Conservation (phyloP, 2,888 invertebrate genomes). For the Thalpophila matura region DNA sequence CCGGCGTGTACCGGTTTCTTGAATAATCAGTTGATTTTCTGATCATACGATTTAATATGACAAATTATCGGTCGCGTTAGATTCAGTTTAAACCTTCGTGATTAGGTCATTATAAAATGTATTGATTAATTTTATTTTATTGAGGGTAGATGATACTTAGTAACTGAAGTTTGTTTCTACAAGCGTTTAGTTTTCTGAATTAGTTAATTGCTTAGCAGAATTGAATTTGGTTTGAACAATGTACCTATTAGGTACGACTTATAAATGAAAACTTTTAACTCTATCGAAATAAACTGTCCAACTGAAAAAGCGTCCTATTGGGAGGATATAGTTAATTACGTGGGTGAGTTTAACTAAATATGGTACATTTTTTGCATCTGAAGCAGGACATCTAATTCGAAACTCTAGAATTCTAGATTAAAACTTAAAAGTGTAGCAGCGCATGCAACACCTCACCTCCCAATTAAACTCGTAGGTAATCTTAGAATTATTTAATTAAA, state of each 20-base stretch:
- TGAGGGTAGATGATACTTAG: conserved; percentile 7
- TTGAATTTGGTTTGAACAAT: neutral
- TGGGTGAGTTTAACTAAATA: conserved; percentile 28
- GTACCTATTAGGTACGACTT: neutral
- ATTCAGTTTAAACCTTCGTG: conserved; percentile 8
- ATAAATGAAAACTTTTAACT: neutral
- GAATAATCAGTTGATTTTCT: conserved; percentile 67
- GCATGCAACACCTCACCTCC: no score
- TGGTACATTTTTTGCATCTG: conserved; percentile 4
- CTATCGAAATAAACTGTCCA: no score
- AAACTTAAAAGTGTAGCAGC: no score
- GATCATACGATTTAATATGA: conserved; percentile 62
- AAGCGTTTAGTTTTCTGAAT: neutral
- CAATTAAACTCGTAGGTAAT: no score
- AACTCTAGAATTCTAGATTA: conserved; percentile 15
- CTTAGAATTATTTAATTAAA: no score
- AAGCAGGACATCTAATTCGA: neutral
- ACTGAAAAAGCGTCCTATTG: no score
- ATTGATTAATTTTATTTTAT: conserved; percentile 7
- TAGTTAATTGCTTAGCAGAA: neutral
- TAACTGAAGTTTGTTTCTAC: neutral
- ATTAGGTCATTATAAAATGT: neutral
- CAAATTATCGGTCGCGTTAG: conserved; percentile 37
- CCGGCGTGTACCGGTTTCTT: conserved; percentile 68
- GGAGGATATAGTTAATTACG: neutral